These are phyloP conservation scores for Conopomorpha cramerella DNA, from an alignment of 1,140 invertebrate species.

Conservation along the genomic window DNA sequence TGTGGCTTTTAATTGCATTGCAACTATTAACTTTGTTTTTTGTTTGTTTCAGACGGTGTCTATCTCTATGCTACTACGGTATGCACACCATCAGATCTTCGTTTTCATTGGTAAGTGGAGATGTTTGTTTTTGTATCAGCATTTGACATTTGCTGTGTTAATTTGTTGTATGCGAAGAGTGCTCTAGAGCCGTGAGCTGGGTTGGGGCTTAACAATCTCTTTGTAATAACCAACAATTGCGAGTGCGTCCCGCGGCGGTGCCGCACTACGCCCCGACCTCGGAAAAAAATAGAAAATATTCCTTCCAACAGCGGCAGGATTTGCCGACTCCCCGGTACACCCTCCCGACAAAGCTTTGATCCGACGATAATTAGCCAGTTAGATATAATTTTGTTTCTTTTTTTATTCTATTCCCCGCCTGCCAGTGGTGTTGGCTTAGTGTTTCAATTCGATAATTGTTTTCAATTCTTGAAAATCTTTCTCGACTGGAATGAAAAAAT, in stretches of 20 bases:
- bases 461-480: conserved; percentile 21
- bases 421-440: conserved; percentile 35
- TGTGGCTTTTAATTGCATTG: background rate
- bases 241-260: conserved; percentile 35
- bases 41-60: conserved; percentile 89
- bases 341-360: too few species aligned
- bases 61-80: conserved; percentile 95
- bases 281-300: conserved; percentile 26
- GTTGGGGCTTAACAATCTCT: conserved; percentile 50
- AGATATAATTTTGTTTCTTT: conserved; percentile 52
- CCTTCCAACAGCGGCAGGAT: conserved; percentile 39
- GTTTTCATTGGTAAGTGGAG: conserved; percentile 97
- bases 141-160: too few species aligned
- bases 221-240: conserved; percentile 60
- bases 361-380: conserved; percentile 45
- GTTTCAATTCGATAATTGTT: conserved; percentile 42
- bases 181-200: conserved; percentile 36
- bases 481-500: conserved; percentile 21
- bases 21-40: conserved; percentile 3
- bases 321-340: conserved; percentile 29
- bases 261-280: conserved; percentile 13
- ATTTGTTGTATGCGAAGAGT: too few species aligned
- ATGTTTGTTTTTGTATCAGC: too few species aligned
- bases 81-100: conserved; percentile 99
- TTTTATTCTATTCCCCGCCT: conserved; percentile 21